Percentiles rank a stretch among this genome's conserved stretches.
Evolutionary conservation across 2,888 invertebrate species (phyloP).

Genomic region (Bruchidius siliquastri): DNA sequence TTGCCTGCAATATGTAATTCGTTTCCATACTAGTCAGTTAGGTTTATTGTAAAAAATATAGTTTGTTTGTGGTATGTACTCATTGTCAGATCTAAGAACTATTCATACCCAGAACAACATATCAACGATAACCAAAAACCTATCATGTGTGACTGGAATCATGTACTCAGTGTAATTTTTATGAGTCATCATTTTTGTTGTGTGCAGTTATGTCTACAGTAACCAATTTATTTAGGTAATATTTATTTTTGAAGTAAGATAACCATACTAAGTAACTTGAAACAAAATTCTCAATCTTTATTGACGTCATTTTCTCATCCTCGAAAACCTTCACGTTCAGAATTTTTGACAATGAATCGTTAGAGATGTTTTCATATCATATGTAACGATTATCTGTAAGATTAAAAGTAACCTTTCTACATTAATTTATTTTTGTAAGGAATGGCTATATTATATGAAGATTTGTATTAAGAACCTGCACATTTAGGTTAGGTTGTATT

Average conservation of each 20-base stretch:
- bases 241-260: not conserved
- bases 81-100: too few species aligned
- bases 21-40: too few species aligned
- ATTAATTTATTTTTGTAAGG: conserved; percentile 10
- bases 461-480: conserved; percentile 20
- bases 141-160: not conserved
- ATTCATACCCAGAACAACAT: too few species aligned
- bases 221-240: not conserved
- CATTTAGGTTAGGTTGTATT: conserved; percentile 12
- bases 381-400: not conserved
- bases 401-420: not conserved
- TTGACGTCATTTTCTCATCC: not conserved
- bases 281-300: not conserved
- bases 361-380: not conserved
- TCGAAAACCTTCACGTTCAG: not conserved
- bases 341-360: conserved; percentile 1
- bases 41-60: too few species aligned
- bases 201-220: not conserved
- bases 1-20: too few species aligned
- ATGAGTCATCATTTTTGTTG: not conserved
- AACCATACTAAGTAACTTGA: not conserved
- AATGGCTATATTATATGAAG: conserved; percentile 16
- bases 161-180: not conserved
- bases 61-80: too few species aligned
- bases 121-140: not conserved